Percentiles rank a stretch among this genome's conserved stretches.
Evolutionary conservation across 2,797 vertebrate genomes (phyloP).

Genomic region (Parauchenoglanis ngamensis): DNA sequence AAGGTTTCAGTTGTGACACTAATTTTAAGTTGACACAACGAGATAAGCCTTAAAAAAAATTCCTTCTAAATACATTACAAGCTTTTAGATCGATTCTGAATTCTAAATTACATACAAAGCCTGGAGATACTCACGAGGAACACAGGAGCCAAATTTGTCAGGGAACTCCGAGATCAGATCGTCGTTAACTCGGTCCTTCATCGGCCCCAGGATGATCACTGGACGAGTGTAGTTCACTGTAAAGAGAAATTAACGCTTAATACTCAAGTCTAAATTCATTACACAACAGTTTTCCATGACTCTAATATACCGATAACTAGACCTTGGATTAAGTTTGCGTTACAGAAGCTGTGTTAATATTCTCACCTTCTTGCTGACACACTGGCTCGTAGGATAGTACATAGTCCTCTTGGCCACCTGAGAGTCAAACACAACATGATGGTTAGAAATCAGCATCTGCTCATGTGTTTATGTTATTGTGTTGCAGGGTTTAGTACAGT

Average conservation of each 20-base stretch:
- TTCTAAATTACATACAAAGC: neutral
- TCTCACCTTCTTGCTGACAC: slow-evolving; percentile 92
- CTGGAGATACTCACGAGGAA: slow-evolving; percentile 86
- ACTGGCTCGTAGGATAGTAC: slow-evolving; percentile 95
- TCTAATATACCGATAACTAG: neutral
- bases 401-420: slow-evolving; percentile 94
- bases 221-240: slow-evolving; percentile 93
- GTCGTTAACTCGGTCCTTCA: slow-evolving; percentile 97
- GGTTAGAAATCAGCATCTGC: neutral
- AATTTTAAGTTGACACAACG: neutral
- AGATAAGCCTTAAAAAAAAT: neutral
- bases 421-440: neutral
- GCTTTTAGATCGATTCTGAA: neutral
- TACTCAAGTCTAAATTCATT: neutral
- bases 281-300: neutral
- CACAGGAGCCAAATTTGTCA: slow-evolving; percentile 96
- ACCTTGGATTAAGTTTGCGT: neutral
- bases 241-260: neutral
- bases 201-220: slow-evolving; percentile 95
- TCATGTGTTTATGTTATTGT: no score
- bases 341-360: neutral
- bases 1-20: neutral
- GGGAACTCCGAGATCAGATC: slow-evolving; percentile 98
- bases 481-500: neutral
- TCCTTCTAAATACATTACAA: neutral